Conservation (phyloP, 2,797 vertebrate genomes). For the Zenarchopterus dispar region DNA sequence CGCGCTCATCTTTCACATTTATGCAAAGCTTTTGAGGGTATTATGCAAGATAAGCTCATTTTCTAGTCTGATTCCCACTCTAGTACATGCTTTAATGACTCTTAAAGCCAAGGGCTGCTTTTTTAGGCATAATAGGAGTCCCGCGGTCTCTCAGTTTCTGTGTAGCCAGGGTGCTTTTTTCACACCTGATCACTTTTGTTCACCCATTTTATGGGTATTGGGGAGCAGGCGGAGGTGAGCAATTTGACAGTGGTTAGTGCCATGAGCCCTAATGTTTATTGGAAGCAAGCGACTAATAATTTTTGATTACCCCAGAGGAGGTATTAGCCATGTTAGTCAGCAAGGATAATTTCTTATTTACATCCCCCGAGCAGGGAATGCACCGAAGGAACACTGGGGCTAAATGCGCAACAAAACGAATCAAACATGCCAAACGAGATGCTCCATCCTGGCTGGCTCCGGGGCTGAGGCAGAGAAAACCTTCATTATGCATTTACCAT, state of each 20-base stretch:
- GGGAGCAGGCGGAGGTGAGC: conserved; percentile 75
- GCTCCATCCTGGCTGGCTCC: conserved; percentile 78
- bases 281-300: conserved; percentile 85
- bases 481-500: conserved; percentile 86
- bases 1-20: conserved; percentile 81
- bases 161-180: conserved; percentile 71
- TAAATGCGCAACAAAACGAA: conserved; percentile 87
- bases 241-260: conserved; percentile 78
- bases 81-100: conserved; percentile 83
- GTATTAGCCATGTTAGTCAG: conserved; percentile 88
- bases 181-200: conserved; percentile 81
- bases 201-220: conserved; percentile 75
- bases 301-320: conserved; percentile 88
- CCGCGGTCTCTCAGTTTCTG: conserved; percentile 64
- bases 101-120: conserved; percentile 79
- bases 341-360: conserved; percentile 89
- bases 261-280: conserved; percentile 83
- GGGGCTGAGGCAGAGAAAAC: conserved; percentile 80
- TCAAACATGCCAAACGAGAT: conserved; percentile 83
- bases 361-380: conserved; percentile 84
- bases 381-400: conserved; percentile 82
- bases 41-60: conserved; percentile 87
- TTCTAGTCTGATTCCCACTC: conserved; percentile 84
- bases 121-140: conserved; percentile 76
- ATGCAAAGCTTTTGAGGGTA: conserved; percentile 85